Conservation (phyloP, 2,113 vertebrate genomes). For the Porphyrio hochstetteri region DNA sequence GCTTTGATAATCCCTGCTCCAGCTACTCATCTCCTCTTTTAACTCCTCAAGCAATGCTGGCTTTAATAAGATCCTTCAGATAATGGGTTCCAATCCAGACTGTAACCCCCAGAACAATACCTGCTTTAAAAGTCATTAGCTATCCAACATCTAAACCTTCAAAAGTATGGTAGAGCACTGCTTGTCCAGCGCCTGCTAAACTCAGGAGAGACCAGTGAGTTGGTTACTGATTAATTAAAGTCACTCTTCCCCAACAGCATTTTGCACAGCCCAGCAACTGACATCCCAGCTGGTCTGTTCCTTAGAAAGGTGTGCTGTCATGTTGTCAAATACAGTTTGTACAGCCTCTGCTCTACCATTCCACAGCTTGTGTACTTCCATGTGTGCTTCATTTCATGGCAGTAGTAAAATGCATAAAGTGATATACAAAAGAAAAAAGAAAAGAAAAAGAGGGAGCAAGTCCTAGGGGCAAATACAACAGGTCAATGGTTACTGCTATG, state of each 20-base stretch:
- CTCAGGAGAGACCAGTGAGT: not conserved
- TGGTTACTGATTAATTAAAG: not conserved
- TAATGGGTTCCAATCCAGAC: not conserved
- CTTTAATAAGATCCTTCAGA: not conserved
- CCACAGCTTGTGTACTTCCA: not conserved
- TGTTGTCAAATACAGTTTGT: not conserved
- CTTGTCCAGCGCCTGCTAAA: not conserved
- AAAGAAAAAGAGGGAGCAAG: not conserved
- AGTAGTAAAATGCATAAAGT: not conserved
- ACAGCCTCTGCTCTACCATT: not conserved
- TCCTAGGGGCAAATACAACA: not conserved
- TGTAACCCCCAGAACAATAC: not conserved
- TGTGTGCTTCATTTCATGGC: not conserved
- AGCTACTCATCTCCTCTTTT: not conserved
- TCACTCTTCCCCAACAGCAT: not conserved
- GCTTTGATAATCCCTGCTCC: not conserved
- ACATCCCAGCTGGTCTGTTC: not conserved
- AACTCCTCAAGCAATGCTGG: not conserved
- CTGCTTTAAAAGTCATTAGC: not conserved
- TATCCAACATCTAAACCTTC: not conserved
- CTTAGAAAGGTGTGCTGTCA: not conserved
- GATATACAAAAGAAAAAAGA: not conserved
- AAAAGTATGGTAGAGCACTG: fast-evolving
- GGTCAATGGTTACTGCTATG: not conserved
- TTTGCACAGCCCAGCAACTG: not conserved